These are phyloP conservation scores for Ernsta delagoae DNA, from an alignment of 2,888 invertebrate species.

Conservation along the genomic window DNA sequence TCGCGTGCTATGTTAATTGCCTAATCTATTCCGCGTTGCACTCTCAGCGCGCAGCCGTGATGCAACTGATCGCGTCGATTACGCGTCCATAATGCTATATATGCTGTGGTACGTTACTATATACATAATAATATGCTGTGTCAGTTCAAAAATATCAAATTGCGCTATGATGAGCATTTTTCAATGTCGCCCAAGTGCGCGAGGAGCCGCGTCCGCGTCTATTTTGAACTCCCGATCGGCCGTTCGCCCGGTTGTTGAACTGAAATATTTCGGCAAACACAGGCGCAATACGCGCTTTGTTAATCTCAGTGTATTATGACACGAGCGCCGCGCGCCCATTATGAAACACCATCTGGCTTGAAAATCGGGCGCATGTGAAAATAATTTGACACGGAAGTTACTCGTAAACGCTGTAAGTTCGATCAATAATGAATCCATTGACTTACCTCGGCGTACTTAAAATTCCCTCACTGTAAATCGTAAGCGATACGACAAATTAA, in stretches of 20 bases:
- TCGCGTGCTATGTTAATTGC: no score
- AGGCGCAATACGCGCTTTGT: conserved; percentile 75
- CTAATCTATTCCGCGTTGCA: conserved; percentile 41
- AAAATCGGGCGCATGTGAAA: conserved; percentile 25
- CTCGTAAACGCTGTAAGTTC: conserved; percentile 17
- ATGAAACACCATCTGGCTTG: conserved; percentile 47
- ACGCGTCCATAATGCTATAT: conserved; percentile 8
- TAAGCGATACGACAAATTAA: conserved; percentile 63
- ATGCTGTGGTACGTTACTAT: no score
- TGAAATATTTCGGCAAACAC: conserved; percentile 84
- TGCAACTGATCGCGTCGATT: conserved; percentile 30
- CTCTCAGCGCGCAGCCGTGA: conserved; percentile 21
- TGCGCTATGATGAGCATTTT: conserved; percentile 56
- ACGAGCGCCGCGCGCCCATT: conserved; percentile 56
- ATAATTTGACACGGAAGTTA: conserved; percentile 33
- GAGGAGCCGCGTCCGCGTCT: conserved; percentile 73
- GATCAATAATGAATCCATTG: conserved; percentile 26
- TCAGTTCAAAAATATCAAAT: conserved; percentile 44
- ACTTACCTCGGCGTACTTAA: conserved; percentile 22
- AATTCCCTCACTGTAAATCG: conserved; percentile 41
- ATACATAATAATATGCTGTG: background rate
- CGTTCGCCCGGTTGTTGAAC: conserved; percentile 82
- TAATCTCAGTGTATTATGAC: conserved; percentile 70
- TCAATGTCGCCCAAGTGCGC: conserved; percentile 59
- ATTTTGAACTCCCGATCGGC: conserved; percentile 80